phyloP scores from a whole-genome alignment of 2,797 vertebrate genomes.

The Anomalospiza imberbis region DNA sequence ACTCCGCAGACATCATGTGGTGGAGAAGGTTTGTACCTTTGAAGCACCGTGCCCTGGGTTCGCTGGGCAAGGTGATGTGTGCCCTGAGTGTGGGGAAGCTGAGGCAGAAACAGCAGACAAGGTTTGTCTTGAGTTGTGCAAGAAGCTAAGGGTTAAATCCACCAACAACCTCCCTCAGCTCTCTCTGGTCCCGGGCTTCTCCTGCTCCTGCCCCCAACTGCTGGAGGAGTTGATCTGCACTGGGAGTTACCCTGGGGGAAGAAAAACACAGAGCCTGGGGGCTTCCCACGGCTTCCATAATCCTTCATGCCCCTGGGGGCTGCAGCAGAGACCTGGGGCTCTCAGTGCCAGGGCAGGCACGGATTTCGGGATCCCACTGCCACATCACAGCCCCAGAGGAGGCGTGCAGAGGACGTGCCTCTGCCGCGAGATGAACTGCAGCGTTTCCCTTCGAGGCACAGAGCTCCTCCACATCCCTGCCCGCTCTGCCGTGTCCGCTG shows the following conservation, averaged over 20 bases:
- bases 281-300: neutral
- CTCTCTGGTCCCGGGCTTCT: neutral
- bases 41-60: fast-evolving
- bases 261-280: neutral
- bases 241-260: neutral
- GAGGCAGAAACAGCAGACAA: neutral
- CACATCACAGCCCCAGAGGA: neutral
- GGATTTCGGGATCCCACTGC: neutral
- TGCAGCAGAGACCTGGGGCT: neutral
- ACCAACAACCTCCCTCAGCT: neutral
- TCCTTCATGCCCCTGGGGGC: neutral
- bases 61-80: neutral
- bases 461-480: neutral
- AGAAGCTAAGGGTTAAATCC: neutral
- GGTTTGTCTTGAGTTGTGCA: neutral
- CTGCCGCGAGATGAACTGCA: neutral
- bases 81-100: neutral
- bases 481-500: neutral
- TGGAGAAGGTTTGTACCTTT: neutral
- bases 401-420: neutral
- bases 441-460: neutral
- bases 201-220: neutral
- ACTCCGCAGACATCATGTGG: fast-evolving
- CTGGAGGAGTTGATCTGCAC: neutral
- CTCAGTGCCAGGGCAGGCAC: neutral